Conservation (phyloP, 1,140 invertebrate genomes). For the Cherax quadricarinatus region DNA sequence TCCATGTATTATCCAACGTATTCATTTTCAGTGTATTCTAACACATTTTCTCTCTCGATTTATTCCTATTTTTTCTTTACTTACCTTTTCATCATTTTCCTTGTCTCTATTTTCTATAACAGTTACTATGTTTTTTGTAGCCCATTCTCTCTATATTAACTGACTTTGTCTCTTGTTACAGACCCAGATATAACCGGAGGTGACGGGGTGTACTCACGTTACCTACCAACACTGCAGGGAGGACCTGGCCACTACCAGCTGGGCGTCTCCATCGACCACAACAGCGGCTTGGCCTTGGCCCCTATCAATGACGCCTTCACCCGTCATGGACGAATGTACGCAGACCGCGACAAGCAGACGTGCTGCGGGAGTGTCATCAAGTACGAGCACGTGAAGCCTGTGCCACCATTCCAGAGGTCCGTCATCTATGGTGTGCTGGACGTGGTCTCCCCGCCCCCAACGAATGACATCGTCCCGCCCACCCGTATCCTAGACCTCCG, state of each 20-base stretch:
- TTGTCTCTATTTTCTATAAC: too few species aligned
- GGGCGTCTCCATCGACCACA: conserved; percentile 68
- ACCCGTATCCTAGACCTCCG: conserved; percentile 75
- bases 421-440: conserved; percentile 67
- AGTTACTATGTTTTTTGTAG: too few species aligned
- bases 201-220: conserved; percentile 83
- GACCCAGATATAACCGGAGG: conserved; percentile 83
- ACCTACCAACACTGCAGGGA: conserved; percentile 76
- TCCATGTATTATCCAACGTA: too few species aligned
- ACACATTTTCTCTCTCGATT: too few species aligned
- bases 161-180: conserved; percentile 73
- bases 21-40: too few species aligned
- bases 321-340: conserved; percentile 46
- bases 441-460: conserved; percentile 53
- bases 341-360: conserved; percentile 39
- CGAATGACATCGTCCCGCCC: conserved; percentile 75
- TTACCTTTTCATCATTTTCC: too few species aligned
- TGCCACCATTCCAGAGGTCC: conserved; percentile 71
- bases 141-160: neutral
- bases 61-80: too few species aligned
- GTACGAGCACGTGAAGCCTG: conserved; percentile 66
- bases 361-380: conserved; percentile 73
- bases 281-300: conserved; percentile 64
- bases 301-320: conserved; percentile 65
- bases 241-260: conserved; percentile 73